Evolutionary conservation across 64 coral and sea anemone genomes (phyloP).

Genomic region (Stylophora pistillata): DNA sequence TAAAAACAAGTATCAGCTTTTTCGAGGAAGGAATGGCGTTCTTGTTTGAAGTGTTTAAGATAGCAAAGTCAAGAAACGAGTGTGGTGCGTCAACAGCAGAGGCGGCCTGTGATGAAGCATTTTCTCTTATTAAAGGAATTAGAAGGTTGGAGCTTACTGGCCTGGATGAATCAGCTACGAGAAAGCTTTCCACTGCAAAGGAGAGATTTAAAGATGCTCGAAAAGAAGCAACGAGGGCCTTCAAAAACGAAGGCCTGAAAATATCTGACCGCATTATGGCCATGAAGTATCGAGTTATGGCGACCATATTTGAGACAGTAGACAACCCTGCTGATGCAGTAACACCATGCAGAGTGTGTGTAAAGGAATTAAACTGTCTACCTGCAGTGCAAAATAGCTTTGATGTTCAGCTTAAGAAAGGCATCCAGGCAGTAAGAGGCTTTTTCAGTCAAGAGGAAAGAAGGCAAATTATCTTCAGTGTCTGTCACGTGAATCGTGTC

Average conservation of each 20-base stretch:
- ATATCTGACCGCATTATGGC: constrained; percentile 21
- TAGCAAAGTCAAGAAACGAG: neutral
- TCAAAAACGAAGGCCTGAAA: constrained; percentile 5
- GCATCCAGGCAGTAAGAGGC: neutral
- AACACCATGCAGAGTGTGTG: neutral
- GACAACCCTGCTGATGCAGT: constrained; percentile 1
- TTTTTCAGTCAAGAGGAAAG: constrained; percentile 22
- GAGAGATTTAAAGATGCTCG: constrained; percentile 29
- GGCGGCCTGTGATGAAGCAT: neutral
- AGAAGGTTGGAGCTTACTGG: neutral
- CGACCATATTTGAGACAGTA: constrained; percentile 22
- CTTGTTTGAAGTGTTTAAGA: constrained; percentile 18
- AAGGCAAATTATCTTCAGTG: constrained; percentile 1
- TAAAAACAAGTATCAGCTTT: neutral
- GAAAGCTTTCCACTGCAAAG: neutral
- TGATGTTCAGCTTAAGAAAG: constrained; percentile 18
- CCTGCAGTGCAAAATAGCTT: constrained; percentile 13
- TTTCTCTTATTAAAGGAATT: neutral
- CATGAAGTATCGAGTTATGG: constrained; percentile 27
- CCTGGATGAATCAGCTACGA: neutral
- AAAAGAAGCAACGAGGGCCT: constrained; percentile 16
- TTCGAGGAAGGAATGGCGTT: constrained; percentile 44
- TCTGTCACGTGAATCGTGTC: constrained; percentile 42
- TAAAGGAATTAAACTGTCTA: constrained; percentile 22
- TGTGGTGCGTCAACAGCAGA: neutral